phyloP scores from a whole-genome alignment of 2,113 vertebrate species.

The Gallinago media region DNA sequence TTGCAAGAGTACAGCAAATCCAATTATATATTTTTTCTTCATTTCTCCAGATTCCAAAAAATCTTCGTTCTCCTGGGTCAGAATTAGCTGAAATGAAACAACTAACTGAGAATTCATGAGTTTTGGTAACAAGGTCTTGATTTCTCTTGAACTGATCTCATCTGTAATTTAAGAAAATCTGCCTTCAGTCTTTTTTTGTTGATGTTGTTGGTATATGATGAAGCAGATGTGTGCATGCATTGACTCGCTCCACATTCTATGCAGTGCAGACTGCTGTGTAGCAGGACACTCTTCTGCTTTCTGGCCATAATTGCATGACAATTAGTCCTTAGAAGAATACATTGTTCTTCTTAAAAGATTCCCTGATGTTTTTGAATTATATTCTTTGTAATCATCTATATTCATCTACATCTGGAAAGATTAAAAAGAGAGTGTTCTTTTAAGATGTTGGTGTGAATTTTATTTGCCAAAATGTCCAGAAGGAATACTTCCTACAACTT shows the following conservation, averaged over 20 bases:
- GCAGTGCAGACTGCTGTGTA: not conserved
- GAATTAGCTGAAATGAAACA: not conserved
- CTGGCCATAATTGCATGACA: not conserved
- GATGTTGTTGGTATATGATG: not conserved
- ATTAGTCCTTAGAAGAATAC: not conserved
- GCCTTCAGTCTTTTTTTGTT: not conserved
- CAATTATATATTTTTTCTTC: not conserved
- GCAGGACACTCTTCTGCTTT: not conserved
- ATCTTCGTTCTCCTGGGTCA: not conserved
- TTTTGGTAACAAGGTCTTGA: not conserved
- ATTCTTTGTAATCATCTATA: not conserved
- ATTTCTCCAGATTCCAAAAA: not conserved
- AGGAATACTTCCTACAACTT: not conserved
- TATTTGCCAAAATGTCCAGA: not conserved
- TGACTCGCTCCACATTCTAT: not conserved
- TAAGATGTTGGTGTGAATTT: not conserved
- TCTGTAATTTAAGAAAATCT: not conserved
- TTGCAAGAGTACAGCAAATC: not conserved
- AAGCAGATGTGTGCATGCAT: not conserved
- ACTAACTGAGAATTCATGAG: not conserved
- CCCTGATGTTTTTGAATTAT: not conserved
- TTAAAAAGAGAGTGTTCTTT: not conserved
- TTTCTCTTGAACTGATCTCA: not conserved
- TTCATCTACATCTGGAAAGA: not conserved
- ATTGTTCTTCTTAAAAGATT: not conserved